A percentile compares a stretch with the other conserved stretches of the same genome.
Evolutionary conservation across 2,113 vertebrate genomes (phyloP).

Genomic region (Craseonycteris thonglongyai): DNA sequence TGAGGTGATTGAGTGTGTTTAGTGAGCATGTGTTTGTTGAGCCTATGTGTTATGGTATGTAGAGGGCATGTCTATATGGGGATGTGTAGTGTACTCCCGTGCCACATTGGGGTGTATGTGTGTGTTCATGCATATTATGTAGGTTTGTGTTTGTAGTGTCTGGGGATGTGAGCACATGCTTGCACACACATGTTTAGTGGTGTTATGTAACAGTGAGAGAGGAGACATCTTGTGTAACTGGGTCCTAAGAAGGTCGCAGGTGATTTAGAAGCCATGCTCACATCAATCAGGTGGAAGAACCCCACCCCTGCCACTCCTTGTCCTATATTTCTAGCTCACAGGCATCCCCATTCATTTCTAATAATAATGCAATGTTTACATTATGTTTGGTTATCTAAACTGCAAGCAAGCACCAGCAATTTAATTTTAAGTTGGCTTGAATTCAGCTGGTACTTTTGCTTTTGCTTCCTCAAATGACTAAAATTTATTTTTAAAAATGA

Average conservation of each 20-base stretch:
- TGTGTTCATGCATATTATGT: not conserved
- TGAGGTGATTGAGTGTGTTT: not conserved
- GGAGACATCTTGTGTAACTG: not conserved
- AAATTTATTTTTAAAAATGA: not conserved
- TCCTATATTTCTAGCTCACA: not conserved
- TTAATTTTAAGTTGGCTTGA: constrained; percentile 13
- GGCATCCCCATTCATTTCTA: not conserved
- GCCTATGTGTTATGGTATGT: not conserved
- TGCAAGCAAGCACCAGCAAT: not conserved
- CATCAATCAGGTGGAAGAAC: not conserved
- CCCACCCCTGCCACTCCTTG: no score
- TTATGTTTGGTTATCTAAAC: not conserved
- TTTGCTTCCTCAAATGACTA: not conserved
- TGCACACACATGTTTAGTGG: not conserved
- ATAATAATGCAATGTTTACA: not conserved
- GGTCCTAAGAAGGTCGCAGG: not conserved
- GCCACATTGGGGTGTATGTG: not conserved
- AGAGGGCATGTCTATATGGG: not conserved
- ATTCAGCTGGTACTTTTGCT: not conserved
- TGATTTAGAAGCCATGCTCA: not conserved
- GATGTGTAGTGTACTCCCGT: not conserved
- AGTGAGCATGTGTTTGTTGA: not conserved
- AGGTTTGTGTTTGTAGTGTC: not conserved
- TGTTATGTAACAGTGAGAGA: not conserved
- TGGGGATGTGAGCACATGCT: not conserved